Evolutionary conservation across 2,797 vertebrate genomes (phyloP).

Genomic region (Eospalax fontanierii): DNA sequence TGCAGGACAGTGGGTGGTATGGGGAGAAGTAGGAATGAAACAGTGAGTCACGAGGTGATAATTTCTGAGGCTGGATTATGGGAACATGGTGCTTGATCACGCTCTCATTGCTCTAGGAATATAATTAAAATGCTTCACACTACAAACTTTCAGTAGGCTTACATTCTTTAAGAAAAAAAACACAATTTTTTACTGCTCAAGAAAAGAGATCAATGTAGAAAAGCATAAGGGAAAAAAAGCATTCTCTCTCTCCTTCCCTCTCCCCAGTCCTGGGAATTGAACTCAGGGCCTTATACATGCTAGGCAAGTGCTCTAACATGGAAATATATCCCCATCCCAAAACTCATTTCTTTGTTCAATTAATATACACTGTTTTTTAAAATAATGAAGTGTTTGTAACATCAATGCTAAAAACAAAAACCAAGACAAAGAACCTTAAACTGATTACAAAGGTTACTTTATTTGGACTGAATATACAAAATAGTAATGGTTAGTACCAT

Average conservation of each 20-base stretch:
- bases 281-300: not conserved
- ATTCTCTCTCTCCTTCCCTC: not conserved
- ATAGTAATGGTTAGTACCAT: constrained; percentile 56
- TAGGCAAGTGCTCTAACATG: not conserved
- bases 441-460: constrained; percentile 43
- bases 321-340: not conserved
- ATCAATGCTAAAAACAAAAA: constrained; percentile 67
- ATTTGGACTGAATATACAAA: constrained; percentile 60
- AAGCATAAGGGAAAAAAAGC: constrained; percentile 54
- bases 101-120: constrained; percentile 48
- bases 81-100: constrained; percentile 57
- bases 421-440: constrained; percentile 61
- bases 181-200: constrained; percentile 50
- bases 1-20: not conserved
- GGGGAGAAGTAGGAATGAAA: constrained; percentile 36
- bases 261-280: not conserved
- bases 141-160: constrained; percentile 44
- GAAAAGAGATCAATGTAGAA: constrained; percentile 55
- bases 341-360: not conserved
- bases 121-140: constrained; percentile 68
- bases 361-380: not conserved
- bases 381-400: constrained; percentile 37
- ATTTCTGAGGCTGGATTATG: constrained; percentile 45
- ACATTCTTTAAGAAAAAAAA: constrained; percentile 51
- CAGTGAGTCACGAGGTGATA: not conserved